Evolutionary conservation across 2,888 invertebrate species (phyloP).

Genomic region (Callimorpha dominula): DNA sequence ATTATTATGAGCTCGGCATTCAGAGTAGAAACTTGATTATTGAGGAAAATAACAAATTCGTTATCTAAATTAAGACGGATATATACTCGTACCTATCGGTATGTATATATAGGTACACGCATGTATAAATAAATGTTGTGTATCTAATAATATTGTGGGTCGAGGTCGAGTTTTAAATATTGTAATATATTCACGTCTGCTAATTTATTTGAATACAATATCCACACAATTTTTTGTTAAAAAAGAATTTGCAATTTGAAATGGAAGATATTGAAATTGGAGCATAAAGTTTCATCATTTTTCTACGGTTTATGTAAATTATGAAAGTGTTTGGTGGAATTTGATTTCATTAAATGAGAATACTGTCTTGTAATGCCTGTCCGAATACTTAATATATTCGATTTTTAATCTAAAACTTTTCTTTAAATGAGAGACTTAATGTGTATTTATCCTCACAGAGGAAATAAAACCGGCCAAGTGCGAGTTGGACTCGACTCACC

Average conservation of each 20-base stretch:
- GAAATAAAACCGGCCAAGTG: no score
- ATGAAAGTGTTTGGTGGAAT: background rate
- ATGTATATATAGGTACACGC: background rate
- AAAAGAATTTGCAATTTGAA: background rate
- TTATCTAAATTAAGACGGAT: background rate
- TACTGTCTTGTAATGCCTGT: background rate
- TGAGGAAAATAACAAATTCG: background rate
- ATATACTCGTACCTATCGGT: background rate
- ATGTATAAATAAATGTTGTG: background rate
- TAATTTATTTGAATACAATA: conserved; percentile 12
- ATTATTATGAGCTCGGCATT: background rate
- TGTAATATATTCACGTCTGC: background rate
- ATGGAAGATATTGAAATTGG: background rate
- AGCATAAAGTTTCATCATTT: background rate
- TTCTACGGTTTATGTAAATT: background rate
- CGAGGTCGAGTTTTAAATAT: conserved; percentile 5
- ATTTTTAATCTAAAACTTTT: background rate
- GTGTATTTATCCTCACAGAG: no score
- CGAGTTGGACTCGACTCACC: no score
- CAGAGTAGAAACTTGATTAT: background rate
- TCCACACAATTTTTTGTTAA: background rate
- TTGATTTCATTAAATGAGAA: background rate
- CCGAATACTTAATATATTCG: background rate
- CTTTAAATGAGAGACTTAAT: no score
- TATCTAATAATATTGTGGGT: conserved; percentile 1